Base-by-base conservation (phyloP, 1,140 invertebrate species). In the Zaprionus davidi region DNA sequence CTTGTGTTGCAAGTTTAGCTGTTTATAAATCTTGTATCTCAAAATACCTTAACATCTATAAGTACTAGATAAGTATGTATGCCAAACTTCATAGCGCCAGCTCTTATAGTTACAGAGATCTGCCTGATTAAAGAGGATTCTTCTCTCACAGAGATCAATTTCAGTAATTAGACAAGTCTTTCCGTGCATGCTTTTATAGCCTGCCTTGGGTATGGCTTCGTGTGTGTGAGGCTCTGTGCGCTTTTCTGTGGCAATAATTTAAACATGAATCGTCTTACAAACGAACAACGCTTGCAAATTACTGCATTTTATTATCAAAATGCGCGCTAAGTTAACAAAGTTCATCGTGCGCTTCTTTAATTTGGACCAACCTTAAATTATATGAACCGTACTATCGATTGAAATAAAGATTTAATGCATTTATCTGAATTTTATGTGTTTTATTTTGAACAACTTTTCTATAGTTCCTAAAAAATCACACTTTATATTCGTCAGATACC, bases 11-110 rank as follows among this genome's bases (percentile, higher is more conserved):
- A 31, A 3, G 28, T 31, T 31, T 9, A 0, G 28, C 2, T 9
- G 28, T 41, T 15, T 0, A 41, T 41, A 41, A n/a, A 41, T 1
- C 9, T n/a, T 5, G 9, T n/a, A 5, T 41, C n/a, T 41, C 5
- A 41, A n/a, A 41, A n/a, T 41, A 41, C 2, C 15, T 0, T 41
- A 1, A n/a, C 15, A 6, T 6, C 4, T 6, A 41, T 41, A 41
- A 7, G 0, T 0, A 11, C 0, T 51, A 1, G 0, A 51, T 2
- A 0, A 22, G 4, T 22, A 7, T 12, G 3, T 51, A 5, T 51
- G 1, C 11, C 1, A 51, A 22, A 51, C 5, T 51, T 51, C 20
- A 24, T 5, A 51, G 4, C 20, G 13, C 12, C 24, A 24, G 4
- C 20, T 12, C 20, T 5, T 24, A 5, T 22, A 51, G 20, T 13